These are phyloP conservation scores for Apodemia duryi DNA, from an alignment of 2,888 invertebrate genomes.

Conservation along the genomic window DNA sequence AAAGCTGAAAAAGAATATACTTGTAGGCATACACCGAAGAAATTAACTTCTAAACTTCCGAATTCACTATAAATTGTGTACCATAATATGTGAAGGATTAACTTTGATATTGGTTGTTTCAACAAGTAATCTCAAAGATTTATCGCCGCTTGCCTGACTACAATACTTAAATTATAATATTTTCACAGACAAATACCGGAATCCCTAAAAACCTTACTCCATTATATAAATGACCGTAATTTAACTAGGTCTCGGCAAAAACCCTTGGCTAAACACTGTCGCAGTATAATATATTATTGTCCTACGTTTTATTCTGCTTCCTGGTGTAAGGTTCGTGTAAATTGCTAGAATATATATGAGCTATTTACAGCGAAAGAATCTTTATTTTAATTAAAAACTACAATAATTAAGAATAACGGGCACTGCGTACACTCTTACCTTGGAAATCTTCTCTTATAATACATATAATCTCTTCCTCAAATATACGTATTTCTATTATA, in stretches of 20 bases:
- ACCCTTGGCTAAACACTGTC: constrained; percentile 24
- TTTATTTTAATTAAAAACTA: constrained; percentile 9
- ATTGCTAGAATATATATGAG: constrained; percentile 16
- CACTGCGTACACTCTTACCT: background rate
- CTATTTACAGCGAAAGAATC: constrained; percentile 13
- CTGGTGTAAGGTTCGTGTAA: constrained; percentile 22
- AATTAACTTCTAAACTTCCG: too few relatives aligned
- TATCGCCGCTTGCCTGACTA: background rate
- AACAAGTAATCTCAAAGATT: background rate
- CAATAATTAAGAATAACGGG: constrained; percentile 4
- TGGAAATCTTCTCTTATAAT: too few relatives aligned
- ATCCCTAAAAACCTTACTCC: constrained; percentile 22
- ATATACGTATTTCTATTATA: background rate
- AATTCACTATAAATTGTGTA: too few relatives aligned
- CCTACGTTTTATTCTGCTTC: constrained; percentile 24
- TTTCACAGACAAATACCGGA: background rate
- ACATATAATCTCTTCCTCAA: too few relatives aligned
- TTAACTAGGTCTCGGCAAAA: constrained; percentile 26
- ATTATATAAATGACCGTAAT: constrained; percentile 26
- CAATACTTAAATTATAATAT: background rate
- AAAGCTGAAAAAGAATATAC: too few relatives aligned
- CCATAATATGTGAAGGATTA: too few relatives aligned
- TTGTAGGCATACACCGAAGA: too few relatives aligned
- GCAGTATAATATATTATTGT: constrained; percentile 28
- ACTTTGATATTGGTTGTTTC: too few relatives aligned